A percentile compares a stretch with the other conserved stretches of the same genome.
phyloP scores from a whole-genome alignment of 2,797 vertebrate species.

The Enteromius anoplus region DNA sequence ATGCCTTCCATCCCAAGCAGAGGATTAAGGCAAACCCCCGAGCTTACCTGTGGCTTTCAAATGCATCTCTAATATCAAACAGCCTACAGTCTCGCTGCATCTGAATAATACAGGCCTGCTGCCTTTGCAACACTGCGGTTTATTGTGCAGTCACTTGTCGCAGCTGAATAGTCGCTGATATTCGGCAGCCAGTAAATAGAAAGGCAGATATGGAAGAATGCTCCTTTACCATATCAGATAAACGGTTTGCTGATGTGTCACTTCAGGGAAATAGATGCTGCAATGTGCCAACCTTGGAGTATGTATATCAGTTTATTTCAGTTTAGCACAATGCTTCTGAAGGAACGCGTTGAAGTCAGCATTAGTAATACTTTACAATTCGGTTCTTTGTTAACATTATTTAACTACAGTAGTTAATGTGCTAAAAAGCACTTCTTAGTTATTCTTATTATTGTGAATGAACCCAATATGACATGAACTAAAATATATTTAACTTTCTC shows the following conservation, averaged over 20 bases:
- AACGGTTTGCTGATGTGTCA: neutral
- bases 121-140: conserved; percentile 10
- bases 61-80: conserved; percentile 58
- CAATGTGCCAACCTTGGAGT: neutral
- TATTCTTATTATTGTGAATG: neutral
- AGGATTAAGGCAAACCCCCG: conserved; percentile 64
- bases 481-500: too few relatives aligned
- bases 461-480: neutral
- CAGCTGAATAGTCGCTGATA: conserved; percentile 26
- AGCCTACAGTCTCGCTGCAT: conserved; percentile 47
- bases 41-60: conserved; percentile 66
- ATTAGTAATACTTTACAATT: neutral
- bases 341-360: neutral
- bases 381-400: neutral
- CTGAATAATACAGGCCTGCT: conserved; percentile 55
- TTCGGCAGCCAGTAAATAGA: neutral
- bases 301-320: neutral
- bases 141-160: conserved; percentile 22
- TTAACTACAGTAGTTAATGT: neutral
- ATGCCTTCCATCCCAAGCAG: conserved; percentile 63
- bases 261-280: conserved; percentile 3
- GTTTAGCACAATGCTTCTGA: neutral
- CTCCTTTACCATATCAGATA: neutral
- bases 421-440: neutral
- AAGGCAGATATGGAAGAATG: conserved; percentile 6